These are phyloP conservation scores for Polylopha cassiicola DNA, from an alignment of 2,888 invertebrate species.

Conservation along the genomic window DNA sequence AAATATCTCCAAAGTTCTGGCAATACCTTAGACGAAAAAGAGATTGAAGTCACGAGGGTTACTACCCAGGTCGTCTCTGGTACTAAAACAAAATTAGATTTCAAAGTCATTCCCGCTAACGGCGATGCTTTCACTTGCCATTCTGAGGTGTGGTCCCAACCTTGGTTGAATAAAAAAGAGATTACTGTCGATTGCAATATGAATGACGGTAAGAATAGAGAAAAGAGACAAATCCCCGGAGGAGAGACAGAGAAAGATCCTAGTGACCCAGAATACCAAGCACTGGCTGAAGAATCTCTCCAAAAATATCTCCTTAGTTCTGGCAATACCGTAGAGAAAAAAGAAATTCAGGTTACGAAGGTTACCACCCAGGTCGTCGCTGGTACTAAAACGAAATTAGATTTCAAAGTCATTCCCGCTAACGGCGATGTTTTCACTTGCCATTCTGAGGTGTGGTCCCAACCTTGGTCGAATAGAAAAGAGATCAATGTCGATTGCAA, in stretches of 20 bases:
- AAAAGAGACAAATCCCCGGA: constrained; percentile 14
- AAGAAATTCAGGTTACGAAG: constrained; percentile 39
- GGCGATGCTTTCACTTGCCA: constrained; percentile 54
- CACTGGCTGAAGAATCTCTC: constrained; percentile 37
- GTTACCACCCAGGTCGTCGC: constrained; percentile 63
- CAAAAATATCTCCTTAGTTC: constrained; percentile 30
- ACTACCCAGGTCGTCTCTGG: constrained; percentile 67
- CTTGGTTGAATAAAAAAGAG: constrained; percentile 65
- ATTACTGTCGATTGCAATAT: constrained; percentile 13
- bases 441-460: constrained; percentile 29
- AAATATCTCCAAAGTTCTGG: constrained; percentile 27
- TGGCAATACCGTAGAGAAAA: constrained; percentile 25
- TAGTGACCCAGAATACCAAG: constrained; percentile 27
- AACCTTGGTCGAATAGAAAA: constrained; percentile 29
- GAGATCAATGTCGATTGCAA: constrained; percentile 37
- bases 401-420: constrained; percentile 49
- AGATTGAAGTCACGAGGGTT: constrained; percentile 48
- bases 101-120: constrained; percentile 23
- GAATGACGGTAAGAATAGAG: background rate
- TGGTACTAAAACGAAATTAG: constrained; percentile 47
- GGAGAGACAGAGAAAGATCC: background rate
- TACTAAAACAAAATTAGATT: constrained; percentile 55
- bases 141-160: constrained; percentile 74
- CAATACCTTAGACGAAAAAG: constrained; percentile 19
- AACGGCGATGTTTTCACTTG: constrained; percentile 44